Conservation (phyloP, 2,113 vertebrate genomes). For the Cercocebus atys region DNA sequence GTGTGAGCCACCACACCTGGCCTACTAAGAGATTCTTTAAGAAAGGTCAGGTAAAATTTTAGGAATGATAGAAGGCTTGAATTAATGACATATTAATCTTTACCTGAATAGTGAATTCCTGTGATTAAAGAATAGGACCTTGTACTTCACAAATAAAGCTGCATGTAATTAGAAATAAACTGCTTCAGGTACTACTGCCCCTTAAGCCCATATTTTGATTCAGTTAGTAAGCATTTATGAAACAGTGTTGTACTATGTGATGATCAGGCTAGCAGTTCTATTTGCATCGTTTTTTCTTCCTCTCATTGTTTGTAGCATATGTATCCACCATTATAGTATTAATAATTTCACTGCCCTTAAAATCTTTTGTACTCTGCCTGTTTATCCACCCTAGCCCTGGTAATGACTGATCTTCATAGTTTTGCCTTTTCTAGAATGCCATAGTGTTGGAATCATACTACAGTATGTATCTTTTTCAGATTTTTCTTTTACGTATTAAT, state of each 20-base stretch:
- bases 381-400: neutral
- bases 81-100: neutral
- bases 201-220: neutral
- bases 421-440: too few species aligned
- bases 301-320: neutral
- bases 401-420: too few species aligned
- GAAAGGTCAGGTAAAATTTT: neutral
- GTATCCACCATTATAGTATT: neutral
- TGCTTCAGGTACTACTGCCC: neutral
- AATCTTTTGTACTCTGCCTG: neutral
- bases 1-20: too few species aligned
- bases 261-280: neutral
- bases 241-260: neutral
- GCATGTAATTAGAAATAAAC: neutral
- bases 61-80: neutral
- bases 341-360: neutral
- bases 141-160: neutral
- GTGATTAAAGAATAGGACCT: constrained; percentile 4
- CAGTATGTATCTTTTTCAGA: too few species aligned
- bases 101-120: neutral
- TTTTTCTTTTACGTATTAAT: too few species aligned
- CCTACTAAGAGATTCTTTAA: neutral
- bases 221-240: neutral
- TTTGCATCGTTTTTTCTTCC: neutral
- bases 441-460: too few species aligned